Evolutionary conservation across 2,113 vertebrate species (phyloP).

Genomic region (Onychostoma macrolepis): DNA sequence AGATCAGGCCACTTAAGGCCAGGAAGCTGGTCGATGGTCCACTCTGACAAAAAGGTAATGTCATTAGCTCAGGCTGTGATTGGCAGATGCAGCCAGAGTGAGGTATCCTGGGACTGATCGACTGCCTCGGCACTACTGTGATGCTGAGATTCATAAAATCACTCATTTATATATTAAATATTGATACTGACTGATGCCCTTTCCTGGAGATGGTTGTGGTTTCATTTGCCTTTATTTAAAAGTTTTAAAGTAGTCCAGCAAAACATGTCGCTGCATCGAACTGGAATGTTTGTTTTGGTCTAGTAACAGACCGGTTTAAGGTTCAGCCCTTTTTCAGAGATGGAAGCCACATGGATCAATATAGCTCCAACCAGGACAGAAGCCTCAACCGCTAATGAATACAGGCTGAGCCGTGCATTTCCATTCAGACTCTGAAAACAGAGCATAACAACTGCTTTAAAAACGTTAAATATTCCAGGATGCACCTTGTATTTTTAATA

Average conservation of each 20-base stretch:
- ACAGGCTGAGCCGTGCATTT: slow-evolving; percentile 9
- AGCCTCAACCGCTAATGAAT: slow-evolving; percentile 76
- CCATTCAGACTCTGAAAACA: background rate
- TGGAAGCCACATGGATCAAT: slow-evolving; percentile 73
- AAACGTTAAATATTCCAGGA: background rate
- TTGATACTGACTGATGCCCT: slow-evolving; percentile 75
- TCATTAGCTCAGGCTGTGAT: slow-evolving; percentile 68
- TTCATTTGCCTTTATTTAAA: slow-evolving; percentile 16
- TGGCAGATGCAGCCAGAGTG: slow-evolving; percentile 63
- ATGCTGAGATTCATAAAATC: slow-evolving; percentile 65
- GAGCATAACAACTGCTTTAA: background rate
- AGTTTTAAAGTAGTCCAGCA: background rate
- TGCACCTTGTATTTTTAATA: background rate
- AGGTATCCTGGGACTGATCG: slow-evolving; percentile 71
- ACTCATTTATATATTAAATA: slow-evolving; percentile 80
- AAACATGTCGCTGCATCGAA: background rate
- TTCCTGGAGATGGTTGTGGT: slow-evolving; percentile 53
- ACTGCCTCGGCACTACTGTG: slow-evolving; percentile 58
- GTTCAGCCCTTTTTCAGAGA: slow-evolving; percentile 62
- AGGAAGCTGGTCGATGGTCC: slow-evolving; percentile 73
- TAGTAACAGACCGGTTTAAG: slow-evolving; percentile 64
- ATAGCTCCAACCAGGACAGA: slow-evolving; percentile 70
- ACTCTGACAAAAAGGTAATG: slow-evolving; percentile 74
- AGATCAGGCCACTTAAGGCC: slow-evolving; percentile 73
- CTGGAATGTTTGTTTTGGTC: slow-evolving; percentile 45